Conservation (phyloP, 2,797 vertebrate species). For the Gallinago stenura region DNA sequence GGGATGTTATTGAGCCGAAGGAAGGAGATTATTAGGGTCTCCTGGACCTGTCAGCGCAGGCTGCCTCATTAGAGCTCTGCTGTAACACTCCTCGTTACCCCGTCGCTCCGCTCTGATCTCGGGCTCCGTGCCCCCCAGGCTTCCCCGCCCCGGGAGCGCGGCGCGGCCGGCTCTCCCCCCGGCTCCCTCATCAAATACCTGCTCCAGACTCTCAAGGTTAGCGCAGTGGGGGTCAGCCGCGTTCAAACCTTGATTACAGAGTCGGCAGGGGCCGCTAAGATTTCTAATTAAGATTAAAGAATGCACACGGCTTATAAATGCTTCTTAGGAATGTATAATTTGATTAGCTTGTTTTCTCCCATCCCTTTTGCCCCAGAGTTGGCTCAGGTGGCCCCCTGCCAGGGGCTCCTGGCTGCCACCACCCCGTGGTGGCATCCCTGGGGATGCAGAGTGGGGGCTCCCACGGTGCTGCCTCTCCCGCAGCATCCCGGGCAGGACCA, state of each 20-base stretch:
- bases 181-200: not conserved
- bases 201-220: conserved; percentile 63
- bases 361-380: conserved; percentile 20
- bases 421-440: not conserved
- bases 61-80: not conserved
- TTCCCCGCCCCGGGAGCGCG: not conserved
- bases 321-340: conserved; percentile 77
- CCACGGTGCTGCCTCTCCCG: rapidly evolving
- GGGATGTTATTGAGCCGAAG: not conserved
- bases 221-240: conserved; percentile 55
- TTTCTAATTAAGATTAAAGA: conserved; percentile 86
- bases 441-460: rapidly evolving
- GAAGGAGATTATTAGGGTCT: not conserved
- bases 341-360: conserved; percentile 70
- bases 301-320: conserved; percentile 69
- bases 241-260: conserved; percentile 75
- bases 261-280: conserved; percentile 76
- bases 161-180: not conserved
- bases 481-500: not conserved
- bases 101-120: not conserved
- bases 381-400: not conserved
- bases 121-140: not conserved
- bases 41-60: not conserved
- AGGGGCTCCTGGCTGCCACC: not conserved
- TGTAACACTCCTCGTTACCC: not conserved